Evolutionary conservation across 2,888 invertebrate genomes (phyloP).

Genomic region (Embidobia sp.): DNA sequence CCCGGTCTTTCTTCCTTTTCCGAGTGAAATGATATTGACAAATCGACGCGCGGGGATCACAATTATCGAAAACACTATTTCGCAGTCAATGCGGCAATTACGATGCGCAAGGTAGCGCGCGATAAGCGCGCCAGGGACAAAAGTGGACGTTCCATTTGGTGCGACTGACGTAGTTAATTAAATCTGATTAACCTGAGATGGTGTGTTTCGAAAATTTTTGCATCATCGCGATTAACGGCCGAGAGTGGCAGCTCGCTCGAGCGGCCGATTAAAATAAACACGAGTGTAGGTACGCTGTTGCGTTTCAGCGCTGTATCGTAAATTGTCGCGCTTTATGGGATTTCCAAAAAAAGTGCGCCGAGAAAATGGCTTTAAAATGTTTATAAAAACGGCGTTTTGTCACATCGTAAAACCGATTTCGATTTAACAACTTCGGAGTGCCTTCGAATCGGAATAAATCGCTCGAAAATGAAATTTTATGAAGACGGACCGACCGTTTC

Average conservation of each 20-base stretch:
- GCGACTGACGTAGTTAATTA: slow-evolving; percentile 27
- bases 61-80: slow-evolving; percentile 58
- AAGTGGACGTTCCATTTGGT: slow-evolving; percentile 27
- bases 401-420: no score
- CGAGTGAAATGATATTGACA: slow-evolving; percentile 65
- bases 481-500: neutral
- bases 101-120: slow-evolving; percentile 28
- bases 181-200: slow-evolving; percentile 26
- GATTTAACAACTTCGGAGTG: no score
- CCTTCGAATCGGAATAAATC: no score
- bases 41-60: slow-evolving; percentile 40
- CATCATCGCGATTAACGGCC: neutral
- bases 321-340: no score
- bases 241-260: neutral
- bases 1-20: neutral
- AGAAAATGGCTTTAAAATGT: no score
- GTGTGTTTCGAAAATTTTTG: no score
- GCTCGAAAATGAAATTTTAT: neutral
- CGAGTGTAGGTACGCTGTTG: no score
- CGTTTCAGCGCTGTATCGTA: no score
- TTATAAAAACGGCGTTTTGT: no score
- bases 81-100: slow-evolving; percentile 45
- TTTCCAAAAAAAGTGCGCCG: no score
- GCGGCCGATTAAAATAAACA: no score
- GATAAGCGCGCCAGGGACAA: slow-evolving; percentile 43